These are phyloP conservation scores for Silurus meridionalis DNA, from an alignment of 2,113 vertebrate species.

Conservation along the genomic window DNA sequence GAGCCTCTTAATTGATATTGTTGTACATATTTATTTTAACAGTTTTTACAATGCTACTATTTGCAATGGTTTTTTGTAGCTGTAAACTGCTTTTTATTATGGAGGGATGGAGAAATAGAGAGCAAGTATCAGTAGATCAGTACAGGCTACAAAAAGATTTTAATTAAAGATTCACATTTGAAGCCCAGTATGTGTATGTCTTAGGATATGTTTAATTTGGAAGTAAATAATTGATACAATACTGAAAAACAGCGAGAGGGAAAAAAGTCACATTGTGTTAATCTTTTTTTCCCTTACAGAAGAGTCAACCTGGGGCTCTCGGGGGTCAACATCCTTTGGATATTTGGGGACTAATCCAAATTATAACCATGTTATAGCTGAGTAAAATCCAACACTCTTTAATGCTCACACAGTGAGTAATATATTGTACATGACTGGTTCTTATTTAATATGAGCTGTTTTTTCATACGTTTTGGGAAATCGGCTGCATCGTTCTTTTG, in stretches of 20 bases:
- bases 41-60: too few relatives aligned
- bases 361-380: background rate
- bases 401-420: background rate
- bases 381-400: conserved; percentile 8
- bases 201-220: background rate
- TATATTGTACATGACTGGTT: background rate
- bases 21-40: too few relatives aligned
- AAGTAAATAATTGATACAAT: background rate
- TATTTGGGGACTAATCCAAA: conserved; percentile 78
- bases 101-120: too few relatives aligned
- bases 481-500: conserved; percentile 3
- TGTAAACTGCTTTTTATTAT: too few relatives aligned
- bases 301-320: conserved; percentile 92
- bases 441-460: background rate
- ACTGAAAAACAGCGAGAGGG: background rate
- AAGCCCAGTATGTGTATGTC: background rate
- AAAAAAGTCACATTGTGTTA: background rate
- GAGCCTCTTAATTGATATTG: too few relatives aligned
- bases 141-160: background rate
- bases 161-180: background rate
- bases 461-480: background rate
- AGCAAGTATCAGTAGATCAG: too few relatives aligned
- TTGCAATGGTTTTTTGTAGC: too few relatives aligned
- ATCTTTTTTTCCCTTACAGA: conserved; percentile 63
- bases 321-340: conserved; percentile 93